Conservation (phyloP, 2,888 invertebrate genomes). For the Amphipyra tragopoginis region DNA sequence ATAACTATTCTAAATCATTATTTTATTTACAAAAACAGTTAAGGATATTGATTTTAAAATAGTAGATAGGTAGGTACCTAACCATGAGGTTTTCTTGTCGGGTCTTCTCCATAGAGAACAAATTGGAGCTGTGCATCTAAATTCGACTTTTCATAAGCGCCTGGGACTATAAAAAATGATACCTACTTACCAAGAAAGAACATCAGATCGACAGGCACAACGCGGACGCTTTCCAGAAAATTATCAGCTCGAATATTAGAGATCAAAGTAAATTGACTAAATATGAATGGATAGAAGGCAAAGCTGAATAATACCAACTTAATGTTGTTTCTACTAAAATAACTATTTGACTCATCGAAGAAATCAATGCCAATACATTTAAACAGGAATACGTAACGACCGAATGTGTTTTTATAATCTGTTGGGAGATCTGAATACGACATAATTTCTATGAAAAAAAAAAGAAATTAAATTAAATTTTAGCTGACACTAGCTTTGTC, state of each 20-base stretch:
- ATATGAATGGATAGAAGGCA: conserved; percentile 45
- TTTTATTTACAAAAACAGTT: too few relatives aligned
- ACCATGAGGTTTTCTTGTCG: too few relatives aligned
- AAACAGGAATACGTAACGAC: conserved; percentile 34
- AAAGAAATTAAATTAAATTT: too few relatives aligned
- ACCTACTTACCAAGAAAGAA: conserved; percentile 49
- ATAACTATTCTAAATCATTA: too few relatives aligned
- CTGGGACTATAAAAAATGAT: too few relatives aligned
- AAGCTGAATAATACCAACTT: conserved; percentile 42
- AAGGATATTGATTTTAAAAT: too few relatives aligned
- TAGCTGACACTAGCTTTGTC: too few relatives aligned
- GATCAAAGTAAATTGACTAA: conserved; percentile 38
- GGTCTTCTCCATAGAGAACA: too few relatives aligned
- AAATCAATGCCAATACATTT: conserved; percentile 54
- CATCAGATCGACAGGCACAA: conserved; percentile 51
- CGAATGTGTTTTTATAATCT: conserved; percentile 52
- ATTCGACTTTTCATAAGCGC: too few relatives aligned
- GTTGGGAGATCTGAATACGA: conserved; percentile 31
- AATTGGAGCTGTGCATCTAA: too few relatives aligned
- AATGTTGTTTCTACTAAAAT: conserved; percentile 19
- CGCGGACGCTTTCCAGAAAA: conserved; percentile 51
- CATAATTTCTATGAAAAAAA: conserved; percentile 17
- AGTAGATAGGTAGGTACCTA: too few relatives aligned
- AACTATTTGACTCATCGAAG: conserved; percentile 32
- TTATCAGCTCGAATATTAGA: conserved; percentile 40